phyloP scores from a whole-genome alignment of 2,888 invertebrate genomes.

The Venustoraphidia nigricollis region DNA sequence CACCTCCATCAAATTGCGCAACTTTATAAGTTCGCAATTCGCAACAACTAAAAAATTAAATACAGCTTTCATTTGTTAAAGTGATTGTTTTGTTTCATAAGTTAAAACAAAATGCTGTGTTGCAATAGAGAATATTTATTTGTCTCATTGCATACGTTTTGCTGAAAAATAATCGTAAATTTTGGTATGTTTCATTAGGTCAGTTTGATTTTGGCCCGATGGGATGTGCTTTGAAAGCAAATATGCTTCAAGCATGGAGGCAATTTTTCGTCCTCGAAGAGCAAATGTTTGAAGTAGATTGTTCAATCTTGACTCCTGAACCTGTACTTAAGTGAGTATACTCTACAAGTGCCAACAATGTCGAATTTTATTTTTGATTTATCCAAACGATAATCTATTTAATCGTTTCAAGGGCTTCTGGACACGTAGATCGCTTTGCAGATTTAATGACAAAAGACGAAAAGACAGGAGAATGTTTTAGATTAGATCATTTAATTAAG shows the following conservation, averaged over 20 bases:
- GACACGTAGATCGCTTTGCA: slow-evolving; percentile 97
- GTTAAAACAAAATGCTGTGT: no score
- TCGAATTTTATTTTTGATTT: slow-evolving; percentile 2
- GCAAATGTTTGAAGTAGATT: slow-evolving; percentile 97
- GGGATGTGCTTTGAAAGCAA: slow-evolving; percentile 96
- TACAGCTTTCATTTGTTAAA: no score
- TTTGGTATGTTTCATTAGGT: slow-evolving; percentile 28
- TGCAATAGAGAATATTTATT: neutral
- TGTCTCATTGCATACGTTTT: no score
- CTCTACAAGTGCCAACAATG: neutral
- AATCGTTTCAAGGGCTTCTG: slow-evolving; percentile 59
- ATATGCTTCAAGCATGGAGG: slow-evolving; percentile 86
- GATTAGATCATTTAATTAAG: slow-evolving; percentile 95
- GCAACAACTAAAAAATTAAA: no score
- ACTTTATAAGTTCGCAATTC: no score
- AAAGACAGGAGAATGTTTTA: slow-evolving; percentile 92
- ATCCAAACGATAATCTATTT: neutral
- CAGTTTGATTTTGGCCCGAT: slow-evolving; percentile 99
- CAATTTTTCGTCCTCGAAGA: slow-evolving; percentile 94
- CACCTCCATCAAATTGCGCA: no score
- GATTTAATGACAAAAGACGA: slow-evolving; percentile 98
- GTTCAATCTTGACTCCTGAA: slow-evolving; percentile 94
- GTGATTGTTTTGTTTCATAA: no score
- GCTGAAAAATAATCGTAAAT: neutral
- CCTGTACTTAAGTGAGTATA: slow-evolving; percentile 65